These are phyloP conservation scores for Sarcophaga caerulescens DNA, from an alignment of 2,888 invertebrate genomes.

Conservation along the genomic window DNA sequence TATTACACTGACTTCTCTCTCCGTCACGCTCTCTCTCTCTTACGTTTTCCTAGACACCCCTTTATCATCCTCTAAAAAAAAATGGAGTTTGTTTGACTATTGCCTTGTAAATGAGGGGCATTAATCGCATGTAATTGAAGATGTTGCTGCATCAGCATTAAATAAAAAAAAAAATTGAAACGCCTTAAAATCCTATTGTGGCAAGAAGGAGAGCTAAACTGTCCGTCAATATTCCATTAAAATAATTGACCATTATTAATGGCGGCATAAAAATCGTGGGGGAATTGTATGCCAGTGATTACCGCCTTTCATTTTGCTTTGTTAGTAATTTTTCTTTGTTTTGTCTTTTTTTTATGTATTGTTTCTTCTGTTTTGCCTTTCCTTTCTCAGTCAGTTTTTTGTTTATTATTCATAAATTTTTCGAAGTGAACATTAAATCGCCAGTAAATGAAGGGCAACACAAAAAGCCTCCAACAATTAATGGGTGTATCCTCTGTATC, in stretches of 20 bases:
- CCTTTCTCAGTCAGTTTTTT: not conserved
- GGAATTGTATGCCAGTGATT: not conserved
- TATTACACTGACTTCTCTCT: too few relatives aligned
- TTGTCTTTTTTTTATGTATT: not conserved
- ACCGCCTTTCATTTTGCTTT: not conserved
- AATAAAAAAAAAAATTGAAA: not conserved
- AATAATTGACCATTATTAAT: constrained; percentile 32
- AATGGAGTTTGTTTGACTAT: too few relatives aligned
- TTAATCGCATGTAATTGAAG: constrained; percentile 48
- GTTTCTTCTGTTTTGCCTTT: not conserved
- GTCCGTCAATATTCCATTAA: constrained; percentile 20
- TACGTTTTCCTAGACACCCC: too few relatives aligned
- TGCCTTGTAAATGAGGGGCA: not conserved
- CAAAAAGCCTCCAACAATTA: not conserved
- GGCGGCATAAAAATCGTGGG: not conserved
- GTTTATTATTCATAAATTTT: constrained; percentile 46
- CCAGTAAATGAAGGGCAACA: not conserved
- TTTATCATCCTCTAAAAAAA: too few relatives aligned
- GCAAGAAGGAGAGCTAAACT: too few relatives aligned
- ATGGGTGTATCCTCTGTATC: constrained; percentile 17
- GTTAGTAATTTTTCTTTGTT: not conserved
- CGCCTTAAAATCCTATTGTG: too few relatives aligned
- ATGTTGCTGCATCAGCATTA: constrained; percentile 32
- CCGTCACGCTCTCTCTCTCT: too few relatives aligned
- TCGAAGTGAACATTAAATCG: constrained; percentile 21